A percentile compares a stretch with the other conserved stretches of the same genome.
These are phyloP conservation scores for Sphinx pinastri DNA, from an alignment of 2,888 invertebrate species.

Conservation along the genomic window DNA sequence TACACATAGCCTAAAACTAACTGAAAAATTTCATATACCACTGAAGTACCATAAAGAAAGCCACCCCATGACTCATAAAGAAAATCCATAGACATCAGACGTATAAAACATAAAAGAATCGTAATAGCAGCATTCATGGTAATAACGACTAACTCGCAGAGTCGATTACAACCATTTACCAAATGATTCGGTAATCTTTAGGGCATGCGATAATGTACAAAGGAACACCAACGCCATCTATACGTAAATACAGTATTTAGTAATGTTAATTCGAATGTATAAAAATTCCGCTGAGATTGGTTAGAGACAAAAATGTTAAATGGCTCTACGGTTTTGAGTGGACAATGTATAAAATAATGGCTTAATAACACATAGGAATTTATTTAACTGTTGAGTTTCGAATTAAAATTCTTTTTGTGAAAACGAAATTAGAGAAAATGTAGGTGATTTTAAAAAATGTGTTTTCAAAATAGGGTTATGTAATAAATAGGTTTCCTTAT, in stretches of 20 bases:
- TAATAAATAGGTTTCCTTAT: too few species aligned
- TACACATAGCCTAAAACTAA: too few species aligned
- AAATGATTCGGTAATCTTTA: slow-evolving; percentile 76
- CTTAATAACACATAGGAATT: not conserved
- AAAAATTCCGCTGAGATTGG: slow-evolving; percentile 50
- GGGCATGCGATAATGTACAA: slow-evolving; percentile 45
- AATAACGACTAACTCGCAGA: slow-evolving; percentile 71
- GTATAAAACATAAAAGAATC: slow-evolving; percentile 46
- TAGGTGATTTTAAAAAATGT: too few species aligned
- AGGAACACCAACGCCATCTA: slow-evolving; percentile 44
- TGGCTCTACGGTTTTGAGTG: not conserved
- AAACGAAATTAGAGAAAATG: not conserved
- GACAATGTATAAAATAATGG: not conserved
- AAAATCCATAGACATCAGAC: slow-evolving; percentile 9
- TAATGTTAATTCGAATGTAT: slow-evolving; percentile 56
- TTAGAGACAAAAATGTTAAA: slow-evolving; percentile 25
- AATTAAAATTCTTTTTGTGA: not conserved
- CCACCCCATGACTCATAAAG: slow-evolving; percentile 11
- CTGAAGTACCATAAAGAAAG: not conserved
- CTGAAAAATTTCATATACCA: not conserved
- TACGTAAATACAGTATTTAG: slow-evolving; percentile 63
- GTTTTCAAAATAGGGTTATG: too few species aligned
- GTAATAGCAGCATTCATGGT: slow-evolving; percentile 68
- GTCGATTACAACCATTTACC: slow-evolving; percentile 80
- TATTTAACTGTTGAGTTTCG: not conserved